These are phyloP conservation scores for Metacarcinus magister DNA, from an alignment of 2,888 invertebrate genomes.

Conservation along the genomic window DNA sequence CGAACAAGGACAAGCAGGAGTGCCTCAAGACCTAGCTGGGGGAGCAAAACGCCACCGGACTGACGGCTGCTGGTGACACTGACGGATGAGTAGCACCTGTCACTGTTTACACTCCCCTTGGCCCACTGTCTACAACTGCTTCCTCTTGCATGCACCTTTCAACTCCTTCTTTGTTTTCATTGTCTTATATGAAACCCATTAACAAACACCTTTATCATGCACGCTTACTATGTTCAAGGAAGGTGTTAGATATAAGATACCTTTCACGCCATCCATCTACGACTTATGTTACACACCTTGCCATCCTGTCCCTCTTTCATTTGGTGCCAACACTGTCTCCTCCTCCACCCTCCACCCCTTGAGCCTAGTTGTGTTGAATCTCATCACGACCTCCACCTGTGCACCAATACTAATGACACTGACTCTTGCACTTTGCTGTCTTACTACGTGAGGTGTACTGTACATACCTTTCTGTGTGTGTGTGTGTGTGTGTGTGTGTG, in stretches of 20 bases:
- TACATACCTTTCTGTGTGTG: neutral
- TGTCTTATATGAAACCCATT: neutral
- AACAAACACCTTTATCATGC: neutral
- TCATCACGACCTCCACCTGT: neutral
- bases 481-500: constrained; percentile 54
- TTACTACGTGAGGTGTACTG: neutral
- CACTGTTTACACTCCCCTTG: constrained; percentile 45
- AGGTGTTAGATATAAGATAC: neutral
- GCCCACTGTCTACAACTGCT: neutral
- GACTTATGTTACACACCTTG: neutral
- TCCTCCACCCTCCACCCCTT: neutral
- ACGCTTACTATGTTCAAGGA: neutral
- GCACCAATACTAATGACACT: neutral
- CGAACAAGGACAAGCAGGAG: constrained; percentile 31
- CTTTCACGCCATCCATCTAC: neutral
- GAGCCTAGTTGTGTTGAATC: neutral
- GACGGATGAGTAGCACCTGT: constrained; percentile 20
- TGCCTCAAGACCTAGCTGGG: constrained; percentile 9
- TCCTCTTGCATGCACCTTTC: neutral
- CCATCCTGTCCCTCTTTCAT: neutral
- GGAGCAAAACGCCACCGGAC: constrained; percentile 13
- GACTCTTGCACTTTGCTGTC: constrained; percentile 10
- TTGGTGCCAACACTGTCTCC: neutral
- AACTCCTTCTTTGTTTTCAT: neutral
- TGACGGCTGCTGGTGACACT: constrained; percentile 10